phyloP scores from a whole-genome alignment of 2,113 vertebrate species.

The Tragulus kanchil region DNA sequence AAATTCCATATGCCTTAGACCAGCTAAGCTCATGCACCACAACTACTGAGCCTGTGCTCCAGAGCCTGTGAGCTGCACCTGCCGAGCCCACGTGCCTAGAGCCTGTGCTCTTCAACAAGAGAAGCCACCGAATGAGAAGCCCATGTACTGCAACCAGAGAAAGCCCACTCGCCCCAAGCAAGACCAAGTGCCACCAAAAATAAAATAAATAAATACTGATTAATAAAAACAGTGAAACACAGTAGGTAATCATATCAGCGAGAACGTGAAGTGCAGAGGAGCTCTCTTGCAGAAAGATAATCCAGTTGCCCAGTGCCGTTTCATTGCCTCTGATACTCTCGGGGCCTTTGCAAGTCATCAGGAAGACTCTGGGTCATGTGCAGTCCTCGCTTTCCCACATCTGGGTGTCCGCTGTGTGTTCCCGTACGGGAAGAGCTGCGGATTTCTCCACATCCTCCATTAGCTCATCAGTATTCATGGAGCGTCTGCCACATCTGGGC shows the following conservation, averaged over 20 bases:
- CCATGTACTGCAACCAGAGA: background rate
- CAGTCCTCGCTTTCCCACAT: background rate
- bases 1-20: background rate
- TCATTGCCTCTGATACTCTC: background rate
- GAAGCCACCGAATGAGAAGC: too few relatives aligned
- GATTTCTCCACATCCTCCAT: background rate
- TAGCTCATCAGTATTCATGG: background rate
- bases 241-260: background rate
- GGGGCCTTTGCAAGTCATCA: background rate
- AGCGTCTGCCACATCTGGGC: conserved; percentile 38
- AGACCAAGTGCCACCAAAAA: background rate
- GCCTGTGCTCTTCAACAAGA: too few relatives aligned
- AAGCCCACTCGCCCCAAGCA: background rate
- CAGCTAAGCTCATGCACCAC: background rate
- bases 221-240: background rate
- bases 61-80: too few relatives aligned
- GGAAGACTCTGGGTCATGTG: rapidly evolving
- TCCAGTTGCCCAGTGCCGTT: rapidly evolving
- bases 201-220: background rate
- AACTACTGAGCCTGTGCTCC: too few relatives aligned
- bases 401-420: conserved; percentile 30
- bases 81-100: too few relatives aligned
- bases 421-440: background rate
- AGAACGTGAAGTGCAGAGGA: background rate
- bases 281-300: background rate